Evolutionary conservation across 2,113 vertebrate species (phyloP).

Genomic region (Candoia aspera): DNA sequence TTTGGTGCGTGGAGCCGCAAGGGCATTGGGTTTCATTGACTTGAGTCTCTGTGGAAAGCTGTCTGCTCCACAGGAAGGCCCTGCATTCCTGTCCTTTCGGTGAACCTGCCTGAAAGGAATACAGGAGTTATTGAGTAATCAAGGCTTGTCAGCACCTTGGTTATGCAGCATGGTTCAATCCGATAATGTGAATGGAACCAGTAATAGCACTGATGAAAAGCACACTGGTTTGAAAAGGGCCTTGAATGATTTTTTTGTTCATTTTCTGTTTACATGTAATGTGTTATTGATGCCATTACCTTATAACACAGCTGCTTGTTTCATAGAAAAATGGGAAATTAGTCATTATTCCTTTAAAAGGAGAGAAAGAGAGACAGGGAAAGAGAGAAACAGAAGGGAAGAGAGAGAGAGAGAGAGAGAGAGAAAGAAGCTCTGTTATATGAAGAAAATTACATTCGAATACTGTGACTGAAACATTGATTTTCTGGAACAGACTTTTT

Average conservation of each 20-base stretch:
- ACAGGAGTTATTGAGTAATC: slow-evolving; percentile 93
- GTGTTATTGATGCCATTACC: slow-evolving; percentile 85
- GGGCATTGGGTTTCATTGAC: slow-evolving; percentile 77
- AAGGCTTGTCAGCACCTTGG: slow-evolving; percentile 92
- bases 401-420: slow-evolving; percentile 61
- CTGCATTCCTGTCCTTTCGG: slow-evolving; percentile 87
- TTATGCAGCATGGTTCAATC: slow-evolving; percentile 91
- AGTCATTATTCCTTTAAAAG: slow-evolving; percentile 78
- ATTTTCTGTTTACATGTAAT: slow-evolving; percentile 89
- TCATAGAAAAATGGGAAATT: slow-evolving; percentile 84
- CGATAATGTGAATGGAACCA: slow-evolving; percentile 89
- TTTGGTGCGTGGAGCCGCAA: slow-evolving; percentile 63
- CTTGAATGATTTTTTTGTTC: slow-evolving; percentile 88
- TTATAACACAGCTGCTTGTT: slow-evolving; percentile 82
- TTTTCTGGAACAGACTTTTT: slow-evolving; percentile 91
- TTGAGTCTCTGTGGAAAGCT: slow-evolving; percentile 76
- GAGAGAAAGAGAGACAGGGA: slow-evolving; percentile 44
- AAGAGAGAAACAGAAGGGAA: slow-evolving; percentile 48
- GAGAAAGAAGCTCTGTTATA: slow-evolving; percentile 75
- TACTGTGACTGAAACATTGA: slow-evolving; percentile 88
- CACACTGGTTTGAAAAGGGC: slow-evolving; percentile 81
- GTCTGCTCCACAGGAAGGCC: slow-evolving; percentile 85
- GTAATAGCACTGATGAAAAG: slow-evolving; percentile 92
- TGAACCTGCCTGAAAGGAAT: slow-evolving; percentile 89
- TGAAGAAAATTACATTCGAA: slow-evolving; percentile 83